These are phyloP conservation scores for Drosophila rubida DNA, from an alignment of 2,888 invertebrate species.

Conservation along the genomic window DNA sequence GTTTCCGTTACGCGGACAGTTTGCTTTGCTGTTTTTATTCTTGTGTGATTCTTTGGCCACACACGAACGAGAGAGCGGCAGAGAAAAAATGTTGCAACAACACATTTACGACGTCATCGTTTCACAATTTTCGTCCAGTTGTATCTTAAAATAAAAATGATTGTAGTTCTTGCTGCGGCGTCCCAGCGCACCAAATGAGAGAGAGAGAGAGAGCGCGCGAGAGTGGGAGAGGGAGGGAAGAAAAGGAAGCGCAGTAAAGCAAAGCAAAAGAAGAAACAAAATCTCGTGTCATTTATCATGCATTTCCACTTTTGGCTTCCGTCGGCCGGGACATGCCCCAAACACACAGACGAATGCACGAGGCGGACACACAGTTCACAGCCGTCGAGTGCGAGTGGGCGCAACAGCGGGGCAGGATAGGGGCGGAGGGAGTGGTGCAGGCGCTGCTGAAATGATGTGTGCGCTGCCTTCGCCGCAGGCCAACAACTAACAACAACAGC, in stretches of 20 bases:
- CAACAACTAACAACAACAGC: slow-evolving; percentile 21
- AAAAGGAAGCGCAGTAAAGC: background rate
- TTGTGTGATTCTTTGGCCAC: slow-evolving; percentile 48
- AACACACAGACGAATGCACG: slow-evolving; percentile 64
- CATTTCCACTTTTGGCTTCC: slow-evolving; percentile 81
- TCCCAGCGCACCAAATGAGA: slow-evolving; percentile 19
- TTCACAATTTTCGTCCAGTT: slow-evolving; percentile 74
- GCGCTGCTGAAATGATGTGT: slow-evolving; percentile 49
- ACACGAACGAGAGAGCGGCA: slow-evolving; percentile 7
- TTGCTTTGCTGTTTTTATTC: slow-evolving; percentile 70
- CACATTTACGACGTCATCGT: slow-evolving; percentile 79
- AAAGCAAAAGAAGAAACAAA: slow-evolving; percentile 48
- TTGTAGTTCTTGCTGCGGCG: slow-evolving; percentile 27
- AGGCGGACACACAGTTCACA: slow-evolving; percentile 41
- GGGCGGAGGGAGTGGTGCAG: background rate
- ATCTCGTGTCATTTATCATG: slow-evolving; percentile 79
- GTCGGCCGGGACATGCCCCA: slow-evolving; percentile 69
- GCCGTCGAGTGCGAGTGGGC: slow-evolving; percentile 13
- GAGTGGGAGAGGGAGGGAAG: background rate
- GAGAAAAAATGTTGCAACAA: slow-evolving; percentile 71
- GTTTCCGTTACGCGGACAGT: slow-evolving; percentile 79
- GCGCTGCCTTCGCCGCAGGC: slow-evolving; percentile 46
- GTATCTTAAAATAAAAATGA: slow-evolving; percentile 60
- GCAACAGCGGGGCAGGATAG: no score
- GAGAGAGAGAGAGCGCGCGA: background rate